Evolutionary conservation across 2,888 invertebrate genomes (phyloP).

Genomic region (Conus canariensis): DNA sequence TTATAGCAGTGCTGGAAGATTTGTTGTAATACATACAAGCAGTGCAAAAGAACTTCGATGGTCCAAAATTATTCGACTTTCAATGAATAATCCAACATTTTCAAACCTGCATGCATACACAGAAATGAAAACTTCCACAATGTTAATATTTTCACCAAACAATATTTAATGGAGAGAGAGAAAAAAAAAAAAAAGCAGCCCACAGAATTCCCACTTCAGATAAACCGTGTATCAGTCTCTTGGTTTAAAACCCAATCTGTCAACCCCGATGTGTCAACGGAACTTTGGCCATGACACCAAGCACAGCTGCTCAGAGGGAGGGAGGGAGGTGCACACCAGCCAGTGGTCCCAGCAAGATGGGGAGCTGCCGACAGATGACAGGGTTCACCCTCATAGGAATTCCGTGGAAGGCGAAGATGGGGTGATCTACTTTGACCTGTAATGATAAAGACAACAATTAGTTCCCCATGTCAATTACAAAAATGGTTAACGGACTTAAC

Average conservation of each 20-base stretch:
- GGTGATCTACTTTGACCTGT: conserved; percentile 44
- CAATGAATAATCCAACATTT: no score
- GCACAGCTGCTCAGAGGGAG: not conserved
- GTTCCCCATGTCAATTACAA: no score
- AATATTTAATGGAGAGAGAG: not conserved
- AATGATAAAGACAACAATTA: not conserved
- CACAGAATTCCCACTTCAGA: not conserved
- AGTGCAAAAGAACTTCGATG: no score
- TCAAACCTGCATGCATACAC: not conserved
- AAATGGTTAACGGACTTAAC: no score
- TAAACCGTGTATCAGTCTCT: not conserved
- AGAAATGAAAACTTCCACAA: not conserved
- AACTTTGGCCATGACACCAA: no score
- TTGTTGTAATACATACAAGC: no score
- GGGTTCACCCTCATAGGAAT: not conserved
- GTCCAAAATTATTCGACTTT: no score
- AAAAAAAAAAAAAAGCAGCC: not conserved
- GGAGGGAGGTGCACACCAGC: not conserved
- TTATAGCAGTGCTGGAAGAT: no score
- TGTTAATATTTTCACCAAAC: not conserved
- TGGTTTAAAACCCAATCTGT: no score
- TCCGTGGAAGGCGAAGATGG: not conserved
- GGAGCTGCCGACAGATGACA: not conserved
- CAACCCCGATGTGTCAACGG: no score
- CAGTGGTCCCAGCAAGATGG: not conserved